These are phyloP conservation scores for Poecile montanus DNA, from an alignment of 2,797 vertebrate species.

Conservation along the genomic window DNA sequence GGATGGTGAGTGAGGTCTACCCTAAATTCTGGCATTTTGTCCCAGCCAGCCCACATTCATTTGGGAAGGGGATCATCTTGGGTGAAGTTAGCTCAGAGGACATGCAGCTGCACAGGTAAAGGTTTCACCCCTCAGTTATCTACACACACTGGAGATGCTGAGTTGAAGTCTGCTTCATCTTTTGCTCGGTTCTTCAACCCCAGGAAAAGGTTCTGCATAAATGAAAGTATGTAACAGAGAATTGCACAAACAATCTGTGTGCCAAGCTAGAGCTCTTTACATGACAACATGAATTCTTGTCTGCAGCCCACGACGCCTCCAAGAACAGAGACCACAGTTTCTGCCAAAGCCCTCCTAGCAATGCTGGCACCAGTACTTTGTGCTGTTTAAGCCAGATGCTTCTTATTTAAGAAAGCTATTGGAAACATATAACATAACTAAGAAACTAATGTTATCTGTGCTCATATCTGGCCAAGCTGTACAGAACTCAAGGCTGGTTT, in stretches of 20 bases:
- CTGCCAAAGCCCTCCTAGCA: background rate
- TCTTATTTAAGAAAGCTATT: constrained; percentile 19
- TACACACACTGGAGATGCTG: background rate
- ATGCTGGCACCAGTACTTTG: background rate
- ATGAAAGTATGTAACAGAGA: background rate
- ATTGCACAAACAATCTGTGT: background rate
- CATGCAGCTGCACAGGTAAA: accelerated
- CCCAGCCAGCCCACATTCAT: background rate
- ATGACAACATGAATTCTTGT: background rate
- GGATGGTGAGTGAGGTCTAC: accelerated
- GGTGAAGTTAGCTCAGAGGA: background rate
- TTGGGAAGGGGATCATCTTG: background rate
- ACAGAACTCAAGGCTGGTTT: background rate
- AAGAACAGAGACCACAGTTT: background rate
- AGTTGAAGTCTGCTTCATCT: background rate
- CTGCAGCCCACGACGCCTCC: background rate
- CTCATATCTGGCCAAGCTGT: background rate
- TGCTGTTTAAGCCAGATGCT: constrained; percentile 23
- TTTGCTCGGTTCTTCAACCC: background rate
- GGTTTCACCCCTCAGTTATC: background rate
- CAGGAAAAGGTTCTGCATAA: background rate
- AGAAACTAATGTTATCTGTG: background rate
- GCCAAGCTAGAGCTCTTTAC: background rate
- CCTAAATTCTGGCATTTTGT: background rate
- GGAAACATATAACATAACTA: background rate